Evolutionary conservation across 2,797 vertebrate genomes (phyloP).

Genomic region (Poeciliopsis infans): DNA sequence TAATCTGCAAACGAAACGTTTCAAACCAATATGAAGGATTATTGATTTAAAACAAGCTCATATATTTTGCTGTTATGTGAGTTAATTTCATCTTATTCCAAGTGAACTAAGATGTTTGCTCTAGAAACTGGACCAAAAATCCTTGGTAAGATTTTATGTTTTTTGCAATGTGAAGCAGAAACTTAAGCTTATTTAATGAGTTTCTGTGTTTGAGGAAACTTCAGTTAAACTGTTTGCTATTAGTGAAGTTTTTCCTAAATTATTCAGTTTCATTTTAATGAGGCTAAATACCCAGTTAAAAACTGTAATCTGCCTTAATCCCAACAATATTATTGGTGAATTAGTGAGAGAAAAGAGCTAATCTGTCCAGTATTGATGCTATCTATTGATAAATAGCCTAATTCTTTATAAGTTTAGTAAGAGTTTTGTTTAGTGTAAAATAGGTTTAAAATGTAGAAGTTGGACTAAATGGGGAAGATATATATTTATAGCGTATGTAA

Average conservation of each 20-base stretch:
- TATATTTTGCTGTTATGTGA: too few relatives aligned
- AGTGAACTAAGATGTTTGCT: too few relatives aligned
- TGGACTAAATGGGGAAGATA: too few relatives aligned
- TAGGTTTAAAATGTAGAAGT: too few relatives aligned
- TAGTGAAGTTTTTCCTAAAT: background rate
- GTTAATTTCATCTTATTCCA: too few relatives aligned
- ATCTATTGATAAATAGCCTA: background rate
- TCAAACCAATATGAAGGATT: too few relatives aligned
- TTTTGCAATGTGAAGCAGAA: slow-evolving; percentile 9
- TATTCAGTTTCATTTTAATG: background rate
- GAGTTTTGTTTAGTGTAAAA: too few relatives aligned
- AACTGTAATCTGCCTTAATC: background rate
- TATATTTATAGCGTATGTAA: background rate
- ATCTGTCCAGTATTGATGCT: background rate
- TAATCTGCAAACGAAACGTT: too few relatives aligned
- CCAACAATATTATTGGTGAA: background rate
- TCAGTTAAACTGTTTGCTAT: background rate
- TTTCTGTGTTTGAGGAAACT: slow-evolving; percentile 11
- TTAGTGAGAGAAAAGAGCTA: background rate
- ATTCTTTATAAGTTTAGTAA: too few relatives aligned
- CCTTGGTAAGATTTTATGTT: too few relatives aligned
- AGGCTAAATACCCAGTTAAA: background rate
- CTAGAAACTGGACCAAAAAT: too few relatives aligned
- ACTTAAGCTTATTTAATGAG: background rate
- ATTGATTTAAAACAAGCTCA: too few relatives aligned